These are phyloP conservation scores for Lateolabrax maculatus DNA, from an alignment of 2,797 vertebrate species.

Conservation along the genomic window DNA sequence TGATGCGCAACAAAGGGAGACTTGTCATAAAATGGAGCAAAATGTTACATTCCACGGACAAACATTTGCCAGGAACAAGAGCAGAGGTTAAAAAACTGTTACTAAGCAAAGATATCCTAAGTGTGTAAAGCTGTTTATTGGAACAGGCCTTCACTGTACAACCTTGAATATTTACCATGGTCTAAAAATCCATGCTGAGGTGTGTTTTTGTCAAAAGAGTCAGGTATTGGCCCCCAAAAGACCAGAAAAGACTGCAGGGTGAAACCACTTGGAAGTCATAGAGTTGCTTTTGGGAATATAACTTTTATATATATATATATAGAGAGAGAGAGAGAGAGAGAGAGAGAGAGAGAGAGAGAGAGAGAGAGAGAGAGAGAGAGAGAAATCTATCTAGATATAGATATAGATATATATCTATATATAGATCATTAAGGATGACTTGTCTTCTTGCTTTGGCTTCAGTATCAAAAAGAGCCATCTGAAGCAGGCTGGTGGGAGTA, in stretches of 20 bases:
- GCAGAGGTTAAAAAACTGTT: neutral
- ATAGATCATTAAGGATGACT: constrained; percentile 7
- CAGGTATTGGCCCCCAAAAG: neutral
- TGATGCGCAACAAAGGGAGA: neutral
- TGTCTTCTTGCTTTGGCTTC: neutral
- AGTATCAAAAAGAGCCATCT: constrained; percentile 22
- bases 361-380: too few relatives aligned
- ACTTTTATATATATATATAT: too few relatives aligned
- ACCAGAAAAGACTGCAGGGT: neutral
- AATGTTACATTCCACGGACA: neutral
- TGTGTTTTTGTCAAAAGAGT: constrained; percentile 10
- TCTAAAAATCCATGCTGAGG: neutral
- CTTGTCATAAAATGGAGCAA: neutral
- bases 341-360: too few relatives aligned
- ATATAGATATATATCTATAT: too few relatives aligned
- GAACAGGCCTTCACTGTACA: neutral
- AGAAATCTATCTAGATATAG: too few relatives aligned
- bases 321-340: too few relatives aligned
- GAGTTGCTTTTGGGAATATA: neutral
- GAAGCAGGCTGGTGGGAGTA: constrained; percentile 18
- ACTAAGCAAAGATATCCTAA: neutral
- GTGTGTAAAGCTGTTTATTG: neutral
- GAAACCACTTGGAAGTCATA: neutral
- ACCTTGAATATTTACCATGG: constrained; percentile 1
- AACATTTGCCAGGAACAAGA: neutral